These are phyloP conservation scores for Leucopternis melanops DNA, from an alignment of 2,113 vertebrate genomes.

Conservation along the genomic window DNA sequence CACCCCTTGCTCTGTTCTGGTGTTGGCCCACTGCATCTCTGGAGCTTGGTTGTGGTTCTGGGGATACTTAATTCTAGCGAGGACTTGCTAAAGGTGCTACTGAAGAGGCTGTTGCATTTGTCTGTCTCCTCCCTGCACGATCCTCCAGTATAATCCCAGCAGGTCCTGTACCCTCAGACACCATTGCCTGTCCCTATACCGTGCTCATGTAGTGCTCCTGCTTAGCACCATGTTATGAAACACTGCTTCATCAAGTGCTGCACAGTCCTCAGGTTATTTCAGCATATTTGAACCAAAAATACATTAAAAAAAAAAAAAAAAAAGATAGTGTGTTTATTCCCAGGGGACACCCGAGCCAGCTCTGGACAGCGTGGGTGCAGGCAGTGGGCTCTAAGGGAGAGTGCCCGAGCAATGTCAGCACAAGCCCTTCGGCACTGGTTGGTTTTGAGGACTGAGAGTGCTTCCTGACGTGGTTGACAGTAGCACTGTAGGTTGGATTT, in stretches of 20 bases:
- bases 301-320: too few species aligned
- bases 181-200: not conserved
- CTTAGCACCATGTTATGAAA: not conserved
- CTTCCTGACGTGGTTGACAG: not conserved
- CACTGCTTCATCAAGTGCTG: not conserved
- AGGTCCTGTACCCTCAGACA: not conserved
- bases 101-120: not conserved
- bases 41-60: not conserved
- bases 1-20: not conserved
- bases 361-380: not conserved
- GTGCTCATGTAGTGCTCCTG: not conserved
- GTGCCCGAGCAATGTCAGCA: rapidly evolving
- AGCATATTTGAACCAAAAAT: not conserved
- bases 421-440: not conserved
- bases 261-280: not conserved
- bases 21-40: not conserved
- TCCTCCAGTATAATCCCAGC: not conserved
- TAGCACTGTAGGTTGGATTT: too few species aligned
- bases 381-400: not conserved
- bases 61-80: not conserved
- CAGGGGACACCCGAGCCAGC: not conserved
- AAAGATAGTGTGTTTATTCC: not conserved
- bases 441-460: not conserved
- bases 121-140: not conserved
- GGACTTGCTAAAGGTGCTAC: not conserved